These are phyloP conservation scores for Telenomus remus DNA, from an alignment of 1,140 invertebrate genomes.

Conservation along the genomic window DNA sequence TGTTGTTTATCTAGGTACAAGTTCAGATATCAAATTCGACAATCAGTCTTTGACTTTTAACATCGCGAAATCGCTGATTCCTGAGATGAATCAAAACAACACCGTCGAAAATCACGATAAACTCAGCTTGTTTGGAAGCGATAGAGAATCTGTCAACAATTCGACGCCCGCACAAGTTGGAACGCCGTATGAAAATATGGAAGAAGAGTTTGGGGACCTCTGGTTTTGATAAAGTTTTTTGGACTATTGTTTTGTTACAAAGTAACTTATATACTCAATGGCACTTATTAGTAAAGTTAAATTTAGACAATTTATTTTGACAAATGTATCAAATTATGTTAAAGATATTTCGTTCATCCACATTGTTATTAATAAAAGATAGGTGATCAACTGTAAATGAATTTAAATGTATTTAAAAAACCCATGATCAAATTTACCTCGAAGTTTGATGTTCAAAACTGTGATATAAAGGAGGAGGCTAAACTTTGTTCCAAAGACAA, in stretches of 20 bases:
- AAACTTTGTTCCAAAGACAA: not conserved
- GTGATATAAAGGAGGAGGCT: not conserved
- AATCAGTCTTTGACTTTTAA: too few species aligned
- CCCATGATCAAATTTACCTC: not conserved
- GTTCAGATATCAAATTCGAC: too few species aligned
- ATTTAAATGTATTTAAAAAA: not conserved
- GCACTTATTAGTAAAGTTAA: not conserved
- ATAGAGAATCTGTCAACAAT: conserved; percentile 66
- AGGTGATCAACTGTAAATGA: too few species aligned
- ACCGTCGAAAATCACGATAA: too few species aligned
- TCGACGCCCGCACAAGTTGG: conserved; percentile 39
- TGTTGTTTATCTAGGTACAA: too few species aligned
- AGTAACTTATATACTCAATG: too few species aligned
- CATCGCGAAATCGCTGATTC: too few species aligned
- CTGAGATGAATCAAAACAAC: too few species aligned
- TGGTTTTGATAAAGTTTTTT: conserved; percentile 73
- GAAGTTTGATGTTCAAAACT: not conserved
- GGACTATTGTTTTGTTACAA: not conserved
- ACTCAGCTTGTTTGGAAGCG: conserved; percentile 56
- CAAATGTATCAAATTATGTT: not conserved
- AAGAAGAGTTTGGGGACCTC: conserved; percentile 73
- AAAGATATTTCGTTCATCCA: too few species aligned
- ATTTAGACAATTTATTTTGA: not conserved
- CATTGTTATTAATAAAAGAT: too few species aligned
- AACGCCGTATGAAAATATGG: conserved; percentile 59